Percentiles rank a stretch among this genome's conserved stretches.
Conservation (phyloP, 2,888 invertebrate genomes). For the Agrilus biguttatus region DNA sequence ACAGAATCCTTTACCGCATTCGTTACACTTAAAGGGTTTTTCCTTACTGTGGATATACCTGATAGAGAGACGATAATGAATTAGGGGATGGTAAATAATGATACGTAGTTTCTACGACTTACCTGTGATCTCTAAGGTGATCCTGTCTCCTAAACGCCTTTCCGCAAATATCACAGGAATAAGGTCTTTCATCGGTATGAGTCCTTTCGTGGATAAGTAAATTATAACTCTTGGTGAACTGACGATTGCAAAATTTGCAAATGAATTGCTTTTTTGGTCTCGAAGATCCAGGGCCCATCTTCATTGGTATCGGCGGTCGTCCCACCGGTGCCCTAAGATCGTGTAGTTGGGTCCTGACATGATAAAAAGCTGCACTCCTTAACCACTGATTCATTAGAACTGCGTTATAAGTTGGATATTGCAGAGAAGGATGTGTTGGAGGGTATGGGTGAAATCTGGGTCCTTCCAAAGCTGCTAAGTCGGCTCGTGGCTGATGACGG, state of each 20-base stretch:
- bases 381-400: constrained; percentile 62
- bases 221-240: constrained; percentile 97
- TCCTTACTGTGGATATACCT: constrained; percentile 97
- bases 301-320: constrained; percentile 34
- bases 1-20: constrained; percentile 97
- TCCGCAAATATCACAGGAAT: constrained; percentile 90
- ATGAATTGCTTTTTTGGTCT: constrained; percentile 80
- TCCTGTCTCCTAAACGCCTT: constrained; percentile 94
- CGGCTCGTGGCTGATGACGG: constrained; percentile 5
- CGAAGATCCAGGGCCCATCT: constrained; percentile 34
- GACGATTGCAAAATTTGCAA: constrained; percentile 92
- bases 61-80: no score
- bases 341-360: constrained; percentile 26
- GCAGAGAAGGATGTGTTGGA: constrained; percentile 34
- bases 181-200: constrained; percentile 92
- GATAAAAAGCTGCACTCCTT: constrained; percentile 54
- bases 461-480: constrained; percentile 19
- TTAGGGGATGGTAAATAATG: no score
- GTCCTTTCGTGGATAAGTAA: constrained; percentile 93
- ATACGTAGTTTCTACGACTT: no score
- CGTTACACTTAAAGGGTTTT: constrained; percentile 93
- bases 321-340: constrained; percentile 20
- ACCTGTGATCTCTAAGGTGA: constrained; percentile 83
- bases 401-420: constrained; percentile 27
- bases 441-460: constrained; percentile 31